phyloP scores from a whole-genome alignment of 2,888 invertebrate species.

The Drosophila aldrichi region DNA sequence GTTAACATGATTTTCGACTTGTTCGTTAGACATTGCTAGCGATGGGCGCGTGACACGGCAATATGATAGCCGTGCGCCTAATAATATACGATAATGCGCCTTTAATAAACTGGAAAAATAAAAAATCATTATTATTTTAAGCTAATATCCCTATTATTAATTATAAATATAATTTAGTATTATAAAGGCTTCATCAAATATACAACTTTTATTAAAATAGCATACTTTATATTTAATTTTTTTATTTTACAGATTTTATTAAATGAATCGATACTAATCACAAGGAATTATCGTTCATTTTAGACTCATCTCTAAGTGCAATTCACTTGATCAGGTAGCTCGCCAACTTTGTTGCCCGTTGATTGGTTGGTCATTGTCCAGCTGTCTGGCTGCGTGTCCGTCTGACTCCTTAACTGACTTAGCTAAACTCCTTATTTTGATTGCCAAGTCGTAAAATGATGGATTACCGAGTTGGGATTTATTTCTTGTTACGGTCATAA shows the following conservation, averaged over 20 bases:
- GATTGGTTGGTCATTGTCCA: slow-evolving; percentile 60
- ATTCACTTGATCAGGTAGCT: slow-evolving; percentile 25
- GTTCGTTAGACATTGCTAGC: slow-evolving; percentile 55
- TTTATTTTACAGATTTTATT: not conserved
- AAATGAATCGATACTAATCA: not conserved
- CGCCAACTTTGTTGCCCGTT: slow-evolving; percentile 57
- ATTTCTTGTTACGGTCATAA: slow-evolving; percentile 80
- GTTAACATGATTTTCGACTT: slow-evolving; percentile 68
- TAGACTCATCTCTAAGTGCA: slow-evolving; percentile 29
- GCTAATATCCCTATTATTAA: not conserved
- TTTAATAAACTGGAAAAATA: not conserved
- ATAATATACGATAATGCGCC: too few relatives aligned
- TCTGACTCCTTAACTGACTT: slow-evolving; percentile 55
- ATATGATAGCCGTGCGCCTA: too few relatives aligned
- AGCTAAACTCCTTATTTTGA: slow-evolving; percentile 81
- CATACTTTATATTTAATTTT: not conserved
- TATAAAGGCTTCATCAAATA: too few relatives aligned
- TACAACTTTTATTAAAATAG: too few relatives aligned
- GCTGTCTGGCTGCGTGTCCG: slow-evolving; percentile 28
- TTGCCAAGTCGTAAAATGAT: slow-evolving; percentile 79
- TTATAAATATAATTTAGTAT: not conserved
- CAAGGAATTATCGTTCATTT: not conserved
- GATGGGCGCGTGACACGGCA: slow-evolving; percentile 43
- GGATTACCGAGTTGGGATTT: slow-evolving; percentile 80
- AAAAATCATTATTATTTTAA: not conserved